phyloP scores from a whole-genome alignment of 2,113 vertebrate species.

The Peromyscus polionotus region DNA sequence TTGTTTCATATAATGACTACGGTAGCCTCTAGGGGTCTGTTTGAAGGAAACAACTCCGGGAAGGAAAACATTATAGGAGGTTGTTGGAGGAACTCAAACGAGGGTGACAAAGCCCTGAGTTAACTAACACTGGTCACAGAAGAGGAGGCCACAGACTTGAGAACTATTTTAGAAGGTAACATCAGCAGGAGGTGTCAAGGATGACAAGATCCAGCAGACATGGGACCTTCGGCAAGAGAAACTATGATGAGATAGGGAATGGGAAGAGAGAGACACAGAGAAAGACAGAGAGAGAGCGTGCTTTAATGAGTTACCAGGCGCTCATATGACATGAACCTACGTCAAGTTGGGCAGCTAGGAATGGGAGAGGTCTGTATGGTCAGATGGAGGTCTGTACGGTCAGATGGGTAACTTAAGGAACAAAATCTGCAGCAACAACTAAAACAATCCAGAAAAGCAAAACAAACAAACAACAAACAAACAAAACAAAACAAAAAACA shows the following conservation, averaged over 20 bases:
- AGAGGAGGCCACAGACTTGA: background rate
- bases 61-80: background rate
- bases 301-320: too few species aligned
- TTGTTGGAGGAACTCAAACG: background rate
- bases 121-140: background rate
- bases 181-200: background rate
- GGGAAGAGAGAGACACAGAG: background rate
- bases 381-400: too few species aligned
- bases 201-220: background rate
- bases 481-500: too few species aligned
- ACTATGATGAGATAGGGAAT: background rate
- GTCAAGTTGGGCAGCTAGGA: too few species aligned
- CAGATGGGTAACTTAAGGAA: too few species aligned
- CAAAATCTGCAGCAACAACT: too few species aligned
- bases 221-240: background rate
- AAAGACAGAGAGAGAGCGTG: too few species aligned
- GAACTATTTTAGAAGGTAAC: background rate
- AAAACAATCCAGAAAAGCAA: too few species aligned
- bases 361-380: too few species aligned
- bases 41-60: background rate
- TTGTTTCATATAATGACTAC: background rate
- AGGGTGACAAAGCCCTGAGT: background rate
- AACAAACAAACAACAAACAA: too few species aligned
- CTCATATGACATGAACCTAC: too few species aligned
- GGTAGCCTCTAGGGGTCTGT: background rate